Conservation (phyloP, 2,888 invertebrate species). For the Cantharis flavilabris region DNA sequence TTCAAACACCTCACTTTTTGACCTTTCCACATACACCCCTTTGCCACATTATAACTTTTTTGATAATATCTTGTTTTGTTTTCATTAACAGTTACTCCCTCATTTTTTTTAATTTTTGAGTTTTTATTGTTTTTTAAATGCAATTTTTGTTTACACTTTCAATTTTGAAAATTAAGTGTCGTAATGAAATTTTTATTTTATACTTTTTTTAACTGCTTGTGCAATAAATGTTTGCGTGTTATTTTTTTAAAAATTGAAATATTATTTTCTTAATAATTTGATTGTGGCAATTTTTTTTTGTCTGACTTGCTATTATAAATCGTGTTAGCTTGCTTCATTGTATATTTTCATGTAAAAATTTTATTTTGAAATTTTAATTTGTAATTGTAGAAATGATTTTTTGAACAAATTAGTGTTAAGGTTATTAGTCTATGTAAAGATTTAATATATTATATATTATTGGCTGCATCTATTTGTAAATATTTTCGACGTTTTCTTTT, state of each 20-base stretch:
- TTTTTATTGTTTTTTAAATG: not conserved
- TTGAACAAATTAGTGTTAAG: not conserved
- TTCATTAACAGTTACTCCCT: not conserved
- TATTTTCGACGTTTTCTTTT: not conserved
- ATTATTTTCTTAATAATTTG: not conserved
- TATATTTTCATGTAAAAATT: not conserved
- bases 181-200: too few relatives aligned
- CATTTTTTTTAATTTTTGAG: not conserved
- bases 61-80: not conserved
- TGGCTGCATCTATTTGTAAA: not conserved
- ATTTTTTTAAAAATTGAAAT: not conserved
- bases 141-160: not conserved
- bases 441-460: not conserved
- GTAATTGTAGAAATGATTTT: not conserved
- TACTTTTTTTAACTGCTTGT: not conserved
- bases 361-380: not conserved
- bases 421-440: not conserved
- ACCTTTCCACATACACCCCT: not conserved
- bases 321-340: not conserved
- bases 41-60: not conserved
- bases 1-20: not conserved
- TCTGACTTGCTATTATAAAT: not conserved
- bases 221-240: not conserved
- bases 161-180: too few relatives aligned
- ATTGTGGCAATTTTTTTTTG: not conserved